Conservation (phyloP, 2,888 invertebrate genomes). For the Noctua janthe region DNA sequence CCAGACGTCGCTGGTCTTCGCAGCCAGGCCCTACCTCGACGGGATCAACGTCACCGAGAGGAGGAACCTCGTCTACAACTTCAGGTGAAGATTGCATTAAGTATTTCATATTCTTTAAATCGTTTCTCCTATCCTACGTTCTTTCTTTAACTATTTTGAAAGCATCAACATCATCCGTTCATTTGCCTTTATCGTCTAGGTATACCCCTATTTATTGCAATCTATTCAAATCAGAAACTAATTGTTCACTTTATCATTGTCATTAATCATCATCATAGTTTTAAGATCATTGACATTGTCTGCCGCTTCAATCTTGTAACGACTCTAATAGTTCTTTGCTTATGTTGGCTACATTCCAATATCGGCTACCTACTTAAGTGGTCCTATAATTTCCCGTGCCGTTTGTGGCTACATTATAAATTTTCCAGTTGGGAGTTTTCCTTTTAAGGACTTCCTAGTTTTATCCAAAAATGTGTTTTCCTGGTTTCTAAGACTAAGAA, state of each 20-base stretch:
- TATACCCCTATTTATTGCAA: background rate
- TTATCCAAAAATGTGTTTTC: background rate
- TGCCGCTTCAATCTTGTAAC: background rate
- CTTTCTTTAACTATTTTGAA: background rate
- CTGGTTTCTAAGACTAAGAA: background rate
- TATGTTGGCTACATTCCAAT: constrained; percentile 11
- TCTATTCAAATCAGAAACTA: constrained; percentile 11
- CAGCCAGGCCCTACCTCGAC: constrained; percentile 94
- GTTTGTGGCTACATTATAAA: background rate
- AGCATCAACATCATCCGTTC: background rate
- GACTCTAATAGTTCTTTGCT: background rate
- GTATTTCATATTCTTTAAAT: background rate
- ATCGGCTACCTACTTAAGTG: background rate
- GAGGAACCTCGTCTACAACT: constrained; percentile 96
- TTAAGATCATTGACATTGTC: constrained; percentile 8
- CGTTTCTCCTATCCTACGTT: background rate
- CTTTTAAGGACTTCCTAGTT: background rate
- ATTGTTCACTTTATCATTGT: constrained; percentile 4
- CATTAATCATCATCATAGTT: constrained; percentile 25
- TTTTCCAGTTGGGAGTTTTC: background rate
- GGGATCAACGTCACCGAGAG: constrained; percentile 97
- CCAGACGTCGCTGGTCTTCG: constrained; percentile 94
- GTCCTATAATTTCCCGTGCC: background rate
- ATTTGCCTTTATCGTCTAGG: background rate
- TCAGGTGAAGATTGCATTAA: constrained; percentile 81